Evolutionary conservation across 2,113 vertebrate genomes (phyloP).

Genomic region (Cygnus atratus): DNA sequence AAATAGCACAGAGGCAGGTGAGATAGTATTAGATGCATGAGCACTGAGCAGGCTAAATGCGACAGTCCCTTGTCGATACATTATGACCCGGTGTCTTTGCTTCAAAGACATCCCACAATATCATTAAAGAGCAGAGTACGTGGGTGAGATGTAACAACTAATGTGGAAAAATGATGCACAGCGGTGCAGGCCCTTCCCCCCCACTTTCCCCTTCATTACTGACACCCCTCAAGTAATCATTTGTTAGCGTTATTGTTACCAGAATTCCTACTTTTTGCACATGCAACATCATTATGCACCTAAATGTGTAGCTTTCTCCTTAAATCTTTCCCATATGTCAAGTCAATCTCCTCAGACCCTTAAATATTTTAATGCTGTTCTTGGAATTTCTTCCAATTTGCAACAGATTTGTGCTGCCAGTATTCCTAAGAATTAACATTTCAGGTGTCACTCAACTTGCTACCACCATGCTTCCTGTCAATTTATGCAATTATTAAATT

Average conservation of each 20-base stretch:
- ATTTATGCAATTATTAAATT: background rate
- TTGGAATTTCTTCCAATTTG: constrained; percentile 38
- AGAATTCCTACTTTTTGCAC: background rate
- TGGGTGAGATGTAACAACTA: background rate
- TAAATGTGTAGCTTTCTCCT: background rate
- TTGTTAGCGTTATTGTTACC: background rate
- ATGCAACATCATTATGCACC: constrained; percentile 2
- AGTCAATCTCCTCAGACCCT: constrained; percentile 1
- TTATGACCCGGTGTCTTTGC: fast-evolving
- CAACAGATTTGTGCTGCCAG: constrained; percentile 25
- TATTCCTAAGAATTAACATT: constrained; percentile 23
- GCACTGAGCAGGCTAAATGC: fast-evolving
- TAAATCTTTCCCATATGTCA: constrained; percentile 26
- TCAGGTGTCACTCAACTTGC: constrained; percentile 41
- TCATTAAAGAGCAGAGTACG: background rate
- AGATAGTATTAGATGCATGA: background rate
- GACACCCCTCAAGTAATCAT: background rate
- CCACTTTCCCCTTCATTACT: background rate
- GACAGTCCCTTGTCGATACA: background rate
- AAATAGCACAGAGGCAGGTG: background rate
- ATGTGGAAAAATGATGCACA: background rate
- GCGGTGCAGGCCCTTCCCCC: background rate
- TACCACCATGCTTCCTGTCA: background rate
- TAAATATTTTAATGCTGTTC: constrained; percentile 48
- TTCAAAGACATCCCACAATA: background rate